Evolutionary conservation across 2,888 invertebrate species (phyloP), one percentile per base, ranked within the genome.

Genomic region (Melieria crassipennis): DNA sequence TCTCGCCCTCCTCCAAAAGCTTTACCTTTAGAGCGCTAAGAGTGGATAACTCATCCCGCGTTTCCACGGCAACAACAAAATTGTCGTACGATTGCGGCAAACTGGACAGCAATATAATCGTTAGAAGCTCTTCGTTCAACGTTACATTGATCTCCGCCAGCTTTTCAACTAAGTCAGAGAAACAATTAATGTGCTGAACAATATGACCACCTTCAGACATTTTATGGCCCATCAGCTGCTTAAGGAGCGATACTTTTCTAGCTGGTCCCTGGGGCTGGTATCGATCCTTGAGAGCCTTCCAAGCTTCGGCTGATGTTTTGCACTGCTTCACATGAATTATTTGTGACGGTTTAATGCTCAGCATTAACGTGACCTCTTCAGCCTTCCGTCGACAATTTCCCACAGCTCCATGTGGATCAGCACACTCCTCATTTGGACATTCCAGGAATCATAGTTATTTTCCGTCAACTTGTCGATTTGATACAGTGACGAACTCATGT

Each of bases 121-220:
- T 9, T 5, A 52, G 13, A 1, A 58, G n/a, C 67, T 71, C 70
- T 13, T 75, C 69, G 52, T 65, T 62, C 4, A 73, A 46, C 7
- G 30, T 30, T 7, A 75, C 58, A n/a, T 65, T 69, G 1, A 62
- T 65, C 48, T 73, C 75, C 3, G 70, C 60, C 9, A 75, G 30
- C 11, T 75, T 70, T 16, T 73, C 73, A 4, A 66, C 71, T n/a
- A 58, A 30, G 30, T 30, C 30, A 30, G 50, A 50, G 50, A 10
- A 10, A 9, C 11, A 9, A 50, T 10, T 50, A 10, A 10, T 50
- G 11, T 11, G 50, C 11, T 50, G 9, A 50, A 50, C 50, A 50
- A 10, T 10, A 9, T 50, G 11, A 50, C 7, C 11, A 11, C 11
- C 11, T 50, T 9, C 50, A 50, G 11, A 50, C 50, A 50, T 50